Percentiles rank a stretch among this genome's conserved stretches.
These are phyloP conservation scores for Mycetomoellerius zeteki DNA, from an alignment of 1,140 invertebrate genomes.

Conservation along the genomic window DNA sequence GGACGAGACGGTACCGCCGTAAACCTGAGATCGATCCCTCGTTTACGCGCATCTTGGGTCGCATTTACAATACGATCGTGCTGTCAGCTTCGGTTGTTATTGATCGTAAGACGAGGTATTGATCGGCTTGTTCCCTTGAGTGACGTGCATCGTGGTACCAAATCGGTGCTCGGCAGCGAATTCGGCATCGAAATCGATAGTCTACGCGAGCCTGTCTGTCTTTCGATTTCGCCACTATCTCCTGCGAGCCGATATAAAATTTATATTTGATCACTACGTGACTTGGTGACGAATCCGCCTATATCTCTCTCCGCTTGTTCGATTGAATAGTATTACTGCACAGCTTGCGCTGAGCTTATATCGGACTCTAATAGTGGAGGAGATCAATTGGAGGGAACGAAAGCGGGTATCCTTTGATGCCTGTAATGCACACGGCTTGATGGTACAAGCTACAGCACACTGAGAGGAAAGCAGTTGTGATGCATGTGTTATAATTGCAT, in stretches of 20 bases:
- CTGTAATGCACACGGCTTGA: not conserved
- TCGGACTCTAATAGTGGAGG: not conserved
- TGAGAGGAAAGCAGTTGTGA: too few species aligned
- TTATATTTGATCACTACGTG: slow-evolving; percentile 49
- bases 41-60: not conserved
- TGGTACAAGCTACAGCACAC: not conserved
- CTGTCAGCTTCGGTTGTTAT: slow-evolving; percentile 17
- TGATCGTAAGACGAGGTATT: slow-evolving; percentile 44
- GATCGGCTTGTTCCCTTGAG: slow-evolving; percentile 41
- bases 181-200: slow-evolving; percentile 30
- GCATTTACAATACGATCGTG: slow-evolving; percentile 23
- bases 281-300: slow-evolving; percentile 38
- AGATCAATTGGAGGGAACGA: not conserved
- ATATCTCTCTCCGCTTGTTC: slow-evolving; percentile 20
- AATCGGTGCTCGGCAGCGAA: slow-evolving; percentile 15
- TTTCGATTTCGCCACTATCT: slow-evolving; percentile 9
- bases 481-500: too few species aligned
- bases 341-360: slow-evolving; percentile 12
- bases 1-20: not conserved
- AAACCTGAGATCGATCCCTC: slow-evolving; percentile 11
- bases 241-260: slow-evolving; percentile 18
- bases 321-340: slow-evolving; percentile 27
- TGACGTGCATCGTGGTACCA: slow-evolving; percentile 21
- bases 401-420: not conserved
- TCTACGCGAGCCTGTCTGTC: slow-evolving; percentile 11